These are phyloP conservation scores for Clarias platycephalus DNA, from an alignment of 2,797 vertebrate genomes.

Conservation along the genomic window DNA sequence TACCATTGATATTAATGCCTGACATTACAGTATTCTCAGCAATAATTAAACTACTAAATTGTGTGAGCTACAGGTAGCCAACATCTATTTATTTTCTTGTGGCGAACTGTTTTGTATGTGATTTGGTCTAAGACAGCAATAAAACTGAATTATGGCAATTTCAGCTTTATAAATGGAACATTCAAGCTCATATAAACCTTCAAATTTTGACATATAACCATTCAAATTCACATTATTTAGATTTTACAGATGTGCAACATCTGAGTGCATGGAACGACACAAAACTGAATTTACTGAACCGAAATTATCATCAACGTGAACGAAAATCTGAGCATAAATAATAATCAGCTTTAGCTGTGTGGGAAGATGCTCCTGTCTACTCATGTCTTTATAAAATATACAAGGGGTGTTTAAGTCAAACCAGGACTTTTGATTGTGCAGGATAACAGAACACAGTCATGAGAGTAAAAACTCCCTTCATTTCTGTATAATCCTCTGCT, in stretches of 20 bases:
- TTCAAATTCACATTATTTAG: neutral
- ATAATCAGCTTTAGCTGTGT: neutral
- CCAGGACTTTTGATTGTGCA: too few species aligned
- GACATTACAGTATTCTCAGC: neutral
- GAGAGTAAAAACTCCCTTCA: too few species aligned
- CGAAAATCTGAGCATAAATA: neutral
- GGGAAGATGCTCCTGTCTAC: neutral
- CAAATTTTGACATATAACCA: neutral
- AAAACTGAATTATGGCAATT: neutral
- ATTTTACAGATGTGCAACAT: neutral
- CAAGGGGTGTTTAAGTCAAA: neutral
- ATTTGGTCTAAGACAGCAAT: neutral
- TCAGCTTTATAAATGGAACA: neutral
- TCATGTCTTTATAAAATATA: neutral
- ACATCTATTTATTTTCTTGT: neutral
- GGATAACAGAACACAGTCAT: too few species aligned
- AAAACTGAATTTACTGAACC: neutral
- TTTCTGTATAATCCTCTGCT: too few species aligned
- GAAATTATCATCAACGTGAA: neutral
- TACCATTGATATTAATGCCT: neutral
- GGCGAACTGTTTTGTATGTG: neutral
- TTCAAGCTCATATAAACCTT: neutral
- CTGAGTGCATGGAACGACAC: neutral
- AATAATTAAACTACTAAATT: neutral
- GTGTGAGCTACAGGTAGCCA: neutral